Percentiles rank a stretch among this genome's conserved stretches.
Evolutionary conservation across 2,888 invertebrate species (phyloP).

Genomic region (Tanypteryx hageni): DNA sequence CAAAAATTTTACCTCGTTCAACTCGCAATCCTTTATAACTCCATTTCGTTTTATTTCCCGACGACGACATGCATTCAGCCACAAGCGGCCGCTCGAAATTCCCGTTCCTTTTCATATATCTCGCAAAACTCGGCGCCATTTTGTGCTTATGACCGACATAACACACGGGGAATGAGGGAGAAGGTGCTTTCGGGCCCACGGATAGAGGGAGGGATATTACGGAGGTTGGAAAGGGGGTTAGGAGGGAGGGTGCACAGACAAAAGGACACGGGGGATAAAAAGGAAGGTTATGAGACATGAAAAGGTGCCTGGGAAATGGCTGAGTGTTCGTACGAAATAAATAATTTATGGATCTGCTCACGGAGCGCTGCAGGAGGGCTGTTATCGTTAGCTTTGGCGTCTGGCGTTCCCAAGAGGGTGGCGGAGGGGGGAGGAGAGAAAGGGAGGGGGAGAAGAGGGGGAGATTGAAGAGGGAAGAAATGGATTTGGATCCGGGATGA

Average conservation of each 20-base stretch:
- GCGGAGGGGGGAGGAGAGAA: not conserved
- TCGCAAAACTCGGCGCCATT: not conserved
- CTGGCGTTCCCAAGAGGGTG: constrained; percentile 27
- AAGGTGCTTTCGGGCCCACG: too few species aligned
- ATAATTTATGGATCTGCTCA: not conserved
- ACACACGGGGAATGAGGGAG: not conserved
- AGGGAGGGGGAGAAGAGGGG: not conserved
- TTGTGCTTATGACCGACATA: not conserved
- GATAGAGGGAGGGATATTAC: too few species aligned
- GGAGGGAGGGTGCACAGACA: not conserved
- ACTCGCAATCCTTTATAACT: too few species aligned
- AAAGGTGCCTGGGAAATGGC: constrained; percentile 34
- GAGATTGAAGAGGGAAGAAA: not conserved
- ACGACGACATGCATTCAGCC: too few species aligned
- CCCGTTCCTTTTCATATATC: too few species aligned
- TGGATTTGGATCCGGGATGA: too few species aligned
- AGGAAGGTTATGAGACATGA: constrained; percentile 8
- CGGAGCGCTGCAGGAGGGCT: not conserved
- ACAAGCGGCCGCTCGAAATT: too few species aligned
- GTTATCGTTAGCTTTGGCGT: constrained; percentile 39
- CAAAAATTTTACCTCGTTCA: too few species aligned
- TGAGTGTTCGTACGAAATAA: constrained; percentile 2
- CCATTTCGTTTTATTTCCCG: too few species aligned
- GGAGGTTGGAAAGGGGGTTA: not conserved
- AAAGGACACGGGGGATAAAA: not conserved